Evolutionary conservation across 2,797 vertebrate genomes (phyloP).

Genomic region (Spondyliosoma cantharus): DNA sequence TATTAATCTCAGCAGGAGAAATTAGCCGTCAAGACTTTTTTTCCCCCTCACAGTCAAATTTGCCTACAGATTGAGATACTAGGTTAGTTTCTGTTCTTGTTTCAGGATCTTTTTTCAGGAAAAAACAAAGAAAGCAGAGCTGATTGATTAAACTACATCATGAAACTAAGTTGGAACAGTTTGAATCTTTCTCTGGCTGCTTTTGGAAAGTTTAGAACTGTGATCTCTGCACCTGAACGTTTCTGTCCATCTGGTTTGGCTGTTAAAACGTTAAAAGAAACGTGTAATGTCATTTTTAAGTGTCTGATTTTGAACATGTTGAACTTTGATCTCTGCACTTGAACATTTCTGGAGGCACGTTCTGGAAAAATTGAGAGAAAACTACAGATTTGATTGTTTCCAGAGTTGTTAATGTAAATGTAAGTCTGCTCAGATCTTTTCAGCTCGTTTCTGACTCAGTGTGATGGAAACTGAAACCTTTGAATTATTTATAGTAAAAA

Average conservation of each 20-base stretch:
- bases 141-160: neutral
- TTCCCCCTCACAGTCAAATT: neutral
- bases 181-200: neutral
- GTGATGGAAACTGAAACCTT: conserved; percentile 13
- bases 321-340: too few relatives aligned
- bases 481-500: conserved; percentile 48
- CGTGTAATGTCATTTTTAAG: neutral
- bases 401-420: neutral
- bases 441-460: neutral
- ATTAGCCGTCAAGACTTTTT: neutral
- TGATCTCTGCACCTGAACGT: neutral
- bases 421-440: neutral
- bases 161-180: neutral
- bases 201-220: neutral
- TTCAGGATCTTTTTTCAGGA: too few relatives aligned
- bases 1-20: neutral
- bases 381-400: neutral
- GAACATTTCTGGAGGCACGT: too few relatives aligned
- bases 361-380: neutral
- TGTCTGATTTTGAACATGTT: neutral
- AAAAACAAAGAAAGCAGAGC: neutral
- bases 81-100: neutral
- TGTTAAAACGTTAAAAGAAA: neutral
- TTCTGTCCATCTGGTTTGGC: neutral
- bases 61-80: neutral